A percentile compares a stretch with the other conserved stretches of the same genome.
phyloP scores from a whole-genome alignment of 2,888 invertebrate genomes.

The Resseliella maxima region DNA sequence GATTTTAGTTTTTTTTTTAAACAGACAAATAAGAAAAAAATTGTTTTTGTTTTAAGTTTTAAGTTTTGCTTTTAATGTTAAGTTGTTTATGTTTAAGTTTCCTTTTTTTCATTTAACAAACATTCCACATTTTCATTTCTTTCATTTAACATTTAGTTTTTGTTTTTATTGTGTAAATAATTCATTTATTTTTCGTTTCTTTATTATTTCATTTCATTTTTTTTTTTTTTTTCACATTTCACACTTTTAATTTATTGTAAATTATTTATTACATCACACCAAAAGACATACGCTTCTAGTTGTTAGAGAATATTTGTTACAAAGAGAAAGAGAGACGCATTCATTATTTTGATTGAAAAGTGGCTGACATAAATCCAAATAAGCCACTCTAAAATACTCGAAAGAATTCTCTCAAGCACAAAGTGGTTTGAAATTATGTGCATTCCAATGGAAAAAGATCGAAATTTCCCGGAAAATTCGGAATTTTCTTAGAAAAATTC shows the following conservation, averaged over 20 bases:
- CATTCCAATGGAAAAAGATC: no score
- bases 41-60: no score
- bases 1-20: not conserved
- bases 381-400: not conserved
- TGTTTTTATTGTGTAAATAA: slow-evolving; percentile 2
- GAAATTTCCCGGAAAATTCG: not conserved
- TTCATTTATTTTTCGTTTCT: not conserved
- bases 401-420: not conserved
- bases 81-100: not conserved
- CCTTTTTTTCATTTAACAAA: not conserved
- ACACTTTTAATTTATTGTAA: not conserved
- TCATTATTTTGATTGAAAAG: not conserved
- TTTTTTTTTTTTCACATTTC: not conserved
- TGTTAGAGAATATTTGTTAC: not conserved
- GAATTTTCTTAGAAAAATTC: not conserved
- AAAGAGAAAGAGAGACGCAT: not conserved
- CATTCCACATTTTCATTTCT: no score
- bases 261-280: slow-evolving; percentile 2
- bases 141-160: not conserved
- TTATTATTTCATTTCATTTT: not conserved
- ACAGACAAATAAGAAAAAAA: no score
- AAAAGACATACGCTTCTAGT: slow-evolving; percentile 1
- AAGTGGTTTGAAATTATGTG: not conserved
- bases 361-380: no score
- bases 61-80: not conserved